Evolutionary conservation across 1,140 invertebrate genomes (phyloP), one percentile per base, ranked within the genome.

Genomic region (Notospermus geniculatus): DNA sequence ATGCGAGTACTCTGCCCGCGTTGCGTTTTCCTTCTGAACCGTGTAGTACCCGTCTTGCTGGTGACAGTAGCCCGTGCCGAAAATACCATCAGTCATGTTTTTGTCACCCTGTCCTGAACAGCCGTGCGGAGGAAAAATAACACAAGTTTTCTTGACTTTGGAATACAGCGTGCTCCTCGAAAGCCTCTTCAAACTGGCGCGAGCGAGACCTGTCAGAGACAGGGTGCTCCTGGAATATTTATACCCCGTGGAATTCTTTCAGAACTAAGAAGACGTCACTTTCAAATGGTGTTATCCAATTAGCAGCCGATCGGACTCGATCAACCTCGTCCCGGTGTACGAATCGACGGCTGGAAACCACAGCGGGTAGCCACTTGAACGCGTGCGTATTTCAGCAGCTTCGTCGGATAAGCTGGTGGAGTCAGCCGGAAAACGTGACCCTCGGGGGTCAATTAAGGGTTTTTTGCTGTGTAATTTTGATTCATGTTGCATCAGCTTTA

Each of bases 261-360:
- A 50, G 5, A 50, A n/a, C 19, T 50, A 23, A 27, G 19, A 23
- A 19, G 46, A 19, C n/a, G 46, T 50, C 46, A 50, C 46, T 50
- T 50, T 50, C 46, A 50, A 50, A 19, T 50, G 46, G n/a, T n/a
- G 19, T 50, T 50, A 50, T 50, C 46, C 46, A 50, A 50, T 50
- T 50, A 50, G 46, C 46, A 23, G 46, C 46, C 25, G n/a, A 50
- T 50, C 15, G 32, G 32, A 7, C 32, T 4, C 5, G 32, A 15
- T 36, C 4, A 36, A 4, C 32, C 32, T 36, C 32, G 32, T 36
- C 32, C 32, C 32, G 5, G 15, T 15, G 32, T 36, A 15, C 32
- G 32, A 36, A 36, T 36, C 32, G 32, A 15, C 32, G 32, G 32
- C 32, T 36, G 32, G 5, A 36, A 15, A 36, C 32, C 32, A 36